These are phyloP conservation scores for Sylvicapra grimmia DNA, from an alignment of 2,113 vertebrate species.

Conservation along the genomic window DNA sequence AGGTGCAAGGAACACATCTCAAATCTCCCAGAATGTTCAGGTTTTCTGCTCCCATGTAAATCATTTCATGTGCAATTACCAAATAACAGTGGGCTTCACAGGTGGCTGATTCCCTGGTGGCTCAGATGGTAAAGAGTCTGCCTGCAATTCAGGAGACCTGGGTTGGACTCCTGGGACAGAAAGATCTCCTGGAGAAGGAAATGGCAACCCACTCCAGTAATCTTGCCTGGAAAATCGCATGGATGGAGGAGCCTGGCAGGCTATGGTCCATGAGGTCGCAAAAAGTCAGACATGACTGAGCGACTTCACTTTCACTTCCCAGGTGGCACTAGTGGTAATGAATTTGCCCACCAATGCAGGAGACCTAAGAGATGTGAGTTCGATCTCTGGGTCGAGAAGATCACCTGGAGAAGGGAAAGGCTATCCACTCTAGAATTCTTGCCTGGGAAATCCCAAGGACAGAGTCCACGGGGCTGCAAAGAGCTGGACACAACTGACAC, in stretches of 20 bases:
- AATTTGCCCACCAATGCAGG: background rate
- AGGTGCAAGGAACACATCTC: constrained; percentile 32
- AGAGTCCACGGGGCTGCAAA: accelerated
- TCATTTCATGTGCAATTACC: constrained; percentile 28
- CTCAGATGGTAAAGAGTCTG: background rate
- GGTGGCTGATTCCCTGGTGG: background rate
- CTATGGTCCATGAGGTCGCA: background rate
- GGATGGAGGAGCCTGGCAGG: background rate
- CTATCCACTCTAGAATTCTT: background rate
- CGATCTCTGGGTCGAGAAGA: background rate
- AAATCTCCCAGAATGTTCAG: background rate
- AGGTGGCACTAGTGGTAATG: background rate
- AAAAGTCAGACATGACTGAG: background rate
- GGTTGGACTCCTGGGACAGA: background rate
- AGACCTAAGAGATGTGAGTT: background rate
- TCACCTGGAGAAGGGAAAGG: background rate
- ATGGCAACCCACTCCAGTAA: background rate
- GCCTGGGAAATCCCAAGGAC: background rate
- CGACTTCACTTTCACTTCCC: background rate
- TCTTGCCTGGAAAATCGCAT: background rate
- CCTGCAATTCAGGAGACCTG: background rate
- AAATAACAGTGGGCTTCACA: background rate
- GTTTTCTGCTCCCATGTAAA: background rate
- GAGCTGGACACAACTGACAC: background rate
- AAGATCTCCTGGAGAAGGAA: background rate